phyloP scores from a whole-genome alignment of 2,888 invertebrate species.

The Leptopilina drosophilae region DNA sequence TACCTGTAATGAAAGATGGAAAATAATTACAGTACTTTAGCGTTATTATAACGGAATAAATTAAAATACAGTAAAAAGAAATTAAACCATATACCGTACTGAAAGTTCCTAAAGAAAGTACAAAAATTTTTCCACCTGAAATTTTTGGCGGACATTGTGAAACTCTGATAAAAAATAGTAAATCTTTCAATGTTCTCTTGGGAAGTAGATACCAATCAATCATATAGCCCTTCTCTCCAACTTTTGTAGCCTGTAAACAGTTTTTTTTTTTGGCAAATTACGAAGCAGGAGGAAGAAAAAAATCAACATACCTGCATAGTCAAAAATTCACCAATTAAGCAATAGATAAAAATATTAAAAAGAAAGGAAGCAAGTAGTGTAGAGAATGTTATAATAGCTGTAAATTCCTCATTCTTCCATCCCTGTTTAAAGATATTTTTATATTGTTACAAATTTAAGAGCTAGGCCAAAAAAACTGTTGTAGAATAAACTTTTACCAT shows the following conservation, averaged over 20 bases:
- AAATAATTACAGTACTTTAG: neutral
- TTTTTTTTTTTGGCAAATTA: neutral
- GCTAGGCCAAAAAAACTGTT: neutral
- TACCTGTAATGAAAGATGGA: neutral
- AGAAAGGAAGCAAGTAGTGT: constrained; percentile 27
- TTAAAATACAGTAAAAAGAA: too few species aligned
- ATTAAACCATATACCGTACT: neutral
- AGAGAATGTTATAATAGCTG: neutral
- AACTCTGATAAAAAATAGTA: constrained; percentile 51
- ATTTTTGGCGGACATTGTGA: neutral
- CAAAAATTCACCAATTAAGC: constrained; percentile 26
- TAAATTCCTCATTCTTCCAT: neutral
- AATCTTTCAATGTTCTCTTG: constrained; percentile 56
- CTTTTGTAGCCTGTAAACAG: constrained; percentile 59
- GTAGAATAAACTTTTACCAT: neutral
- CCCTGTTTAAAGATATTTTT: neutral
- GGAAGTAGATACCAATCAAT: constrained; percentile 66
- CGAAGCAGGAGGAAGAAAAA: neutral
- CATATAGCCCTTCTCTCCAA: constrained; percentile 60
- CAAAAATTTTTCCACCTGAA: neutral
- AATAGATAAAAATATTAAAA: constrained; percentile 38
- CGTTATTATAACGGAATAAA: too few species aligned
- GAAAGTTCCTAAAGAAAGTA: neutral
- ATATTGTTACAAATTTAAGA: neutral
- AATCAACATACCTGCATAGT: neutral